Evolutionary conservation across 2,888 invertebrate genomes (phyloP).

Genomic region (Parnassius orleans): DNA sequence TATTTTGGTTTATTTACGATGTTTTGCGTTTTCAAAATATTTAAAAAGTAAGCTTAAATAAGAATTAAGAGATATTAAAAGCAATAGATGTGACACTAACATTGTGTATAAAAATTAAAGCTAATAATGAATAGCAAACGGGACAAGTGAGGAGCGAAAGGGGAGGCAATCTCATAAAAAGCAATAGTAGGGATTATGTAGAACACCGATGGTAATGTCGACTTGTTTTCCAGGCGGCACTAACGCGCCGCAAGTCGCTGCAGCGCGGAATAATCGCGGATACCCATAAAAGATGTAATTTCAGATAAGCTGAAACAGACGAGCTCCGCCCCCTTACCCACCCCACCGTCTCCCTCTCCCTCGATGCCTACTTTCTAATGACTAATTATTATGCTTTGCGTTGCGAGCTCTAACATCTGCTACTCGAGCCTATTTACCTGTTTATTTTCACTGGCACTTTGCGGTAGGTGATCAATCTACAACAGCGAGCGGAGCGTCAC

Average conservation of each 20-base stretch:
- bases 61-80: too few species aligned
- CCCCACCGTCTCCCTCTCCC: slow-evolving; percentile 43
- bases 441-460: slow-evolving; percentile 53
- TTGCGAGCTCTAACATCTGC: slow-evolving; percentile 75
- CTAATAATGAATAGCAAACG: slow-evolving; percentile 29
- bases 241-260: slow-evolving; percentile 77
- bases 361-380: slow-evolving; percentile 79
- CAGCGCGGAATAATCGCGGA: slow-evolving; percentile 81
- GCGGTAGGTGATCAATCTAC: slow-evolving; percentile 59
- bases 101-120: too few species aligned
- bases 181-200: slow-evolving; percentile 75
- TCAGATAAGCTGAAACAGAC: slow-evolving; percentile 82
- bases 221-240: slow-evolving; percentile 73
- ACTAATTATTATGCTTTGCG: slow-evolving; percentile 82
- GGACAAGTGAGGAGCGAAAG: slow-evolving; percentile 54
- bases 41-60: neutral
- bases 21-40: slow-evolving; percentile 24
- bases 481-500: slow-evolving; percentile 1
- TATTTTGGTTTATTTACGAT: too few species aligned
- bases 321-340: slow-evolving; percentile 67
- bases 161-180: slow-evolving; percentile 69
- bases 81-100: too few species aligned
- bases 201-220: slow-evolving; percentile 73
- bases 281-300: slow-evolving; percentile 82
- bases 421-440: slow-evolving; percentile 44